Conservation (phyloP, 2,113 vertebrate genomes). For the Chelonoidis abingdonii region DNA sequence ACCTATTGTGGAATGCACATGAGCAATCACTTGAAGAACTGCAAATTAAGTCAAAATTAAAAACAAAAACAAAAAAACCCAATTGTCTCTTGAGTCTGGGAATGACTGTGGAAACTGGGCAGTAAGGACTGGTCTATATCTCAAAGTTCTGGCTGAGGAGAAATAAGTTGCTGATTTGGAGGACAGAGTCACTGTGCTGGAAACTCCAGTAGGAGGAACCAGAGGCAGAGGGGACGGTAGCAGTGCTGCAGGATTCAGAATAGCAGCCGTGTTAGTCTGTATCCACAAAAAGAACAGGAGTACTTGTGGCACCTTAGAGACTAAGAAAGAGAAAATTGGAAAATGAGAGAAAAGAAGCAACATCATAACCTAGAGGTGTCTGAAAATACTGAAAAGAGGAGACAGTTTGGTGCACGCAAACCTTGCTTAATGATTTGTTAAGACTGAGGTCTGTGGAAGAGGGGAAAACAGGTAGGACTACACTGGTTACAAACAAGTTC, state of each 20-base stretch:
- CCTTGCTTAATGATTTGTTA: background rate
- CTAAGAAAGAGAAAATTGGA: background rate
- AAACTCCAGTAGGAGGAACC: background rate
- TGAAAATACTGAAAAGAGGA: background rate
- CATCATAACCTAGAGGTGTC: background rate
- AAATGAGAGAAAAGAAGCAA: background rate
- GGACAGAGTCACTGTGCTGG: background rate
- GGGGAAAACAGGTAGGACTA: background rate
- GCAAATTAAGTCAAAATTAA: background rate
- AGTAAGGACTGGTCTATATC: background rate
- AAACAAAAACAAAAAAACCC: too few relatives aligned
- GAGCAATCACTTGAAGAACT: background rate
- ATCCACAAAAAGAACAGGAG: too few relatives aligned
- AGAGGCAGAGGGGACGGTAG: background rate
- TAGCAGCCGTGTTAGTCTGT: too few relatives aligned
- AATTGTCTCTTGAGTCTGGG: background rate
- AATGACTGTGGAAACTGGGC: background rate
- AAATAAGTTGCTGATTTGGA: background rate
- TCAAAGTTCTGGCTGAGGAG: background rate
- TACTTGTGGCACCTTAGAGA: too few relatives aligned
- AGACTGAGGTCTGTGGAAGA: background rate
- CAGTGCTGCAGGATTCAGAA: background rate
- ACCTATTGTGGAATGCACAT: too few relatives aligned
- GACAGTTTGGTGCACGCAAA: background rate
- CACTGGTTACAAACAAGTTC: background rate